These are phyloP conservation scores for Yponomeuta plumbellus DNA, from an alignment of 2,888 invertebrate genomes.

Conservation along the genomic window DNA sequence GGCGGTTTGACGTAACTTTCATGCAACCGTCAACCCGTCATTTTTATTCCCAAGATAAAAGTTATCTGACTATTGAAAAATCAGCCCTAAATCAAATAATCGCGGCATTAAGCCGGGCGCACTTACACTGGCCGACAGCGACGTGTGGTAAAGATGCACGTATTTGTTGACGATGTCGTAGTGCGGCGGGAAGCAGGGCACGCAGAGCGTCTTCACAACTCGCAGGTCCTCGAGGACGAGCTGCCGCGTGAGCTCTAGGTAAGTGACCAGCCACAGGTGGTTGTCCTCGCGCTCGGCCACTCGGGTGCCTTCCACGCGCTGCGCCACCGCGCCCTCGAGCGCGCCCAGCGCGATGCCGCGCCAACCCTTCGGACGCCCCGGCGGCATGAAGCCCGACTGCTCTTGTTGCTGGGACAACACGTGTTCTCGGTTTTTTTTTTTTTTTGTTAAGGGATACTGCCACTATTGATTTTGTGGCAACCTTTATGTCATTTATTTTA, in stretches of 20 bases:
- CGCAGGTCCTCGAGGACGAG: conserved; percentile 93
- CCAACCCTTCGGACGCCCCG: conserved; percentile 96
- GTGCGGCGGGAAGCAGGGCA: conserved; percentile 96
- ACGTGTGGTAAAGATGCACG: conserved; percentile 95
- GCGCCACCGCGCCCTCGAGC: conserved; percentile 85
- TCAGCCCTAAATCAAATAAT: no score
- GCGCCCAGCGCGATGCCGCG: conserved; percentile 90
- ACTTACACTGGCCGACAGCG: conserved; percentile 84
- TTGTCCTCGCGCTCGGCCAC: conserved; percentile 93
- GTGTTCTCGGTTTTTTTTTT: not conserved
- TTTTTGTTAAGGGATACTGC: no score
- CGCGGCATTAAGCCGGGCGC: no score
- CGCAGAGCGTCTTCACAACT: conserved; percentile 92
- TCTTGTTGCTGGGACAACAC: conserved; percentile 77
- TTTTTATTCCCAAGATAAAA: no score
- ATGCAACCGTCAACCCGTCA: no score
- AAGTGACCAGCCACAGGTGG: conserved; percentile 96
- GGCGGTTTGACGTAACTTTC: no score
- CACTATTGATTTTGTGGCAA: no score
- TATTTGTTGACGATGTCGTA: conserved; percentile 95
- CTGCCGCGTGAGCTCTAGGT: conserved; percentile 91
- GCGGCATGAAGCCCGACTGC: conserved; percentile 93
- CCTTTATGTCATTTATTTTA: no score
- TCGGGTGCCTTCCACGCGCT: conserved; percentile 95
- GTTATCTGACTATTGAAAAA: no score